phyloP scores from a whole-genome alignment of 2,888 invertebrate genomes.

The Chesias legatella region DNA sequence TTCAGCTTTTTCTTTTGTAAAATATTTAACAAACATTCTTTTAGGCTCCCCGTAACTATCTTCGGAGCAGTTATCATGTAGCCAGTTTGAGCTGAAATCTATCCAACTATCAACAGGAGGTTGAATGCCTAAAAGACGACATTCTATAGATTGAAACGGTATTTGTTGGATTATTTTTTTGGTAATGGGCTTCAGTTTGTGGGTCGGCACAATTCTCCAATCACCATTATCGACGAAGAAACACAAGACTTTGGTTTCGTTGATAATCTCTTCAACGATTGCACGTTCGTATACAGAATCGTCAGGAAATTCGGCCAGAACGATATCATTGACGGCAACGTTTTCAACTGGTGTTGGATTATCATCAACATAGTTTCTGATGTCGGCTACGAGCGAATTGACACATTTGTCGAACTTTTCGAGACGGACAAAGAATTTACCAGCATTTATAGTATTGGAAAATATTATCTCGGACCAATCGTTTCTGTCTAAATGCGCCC shows the following conservation, averaged over 20 bases:
- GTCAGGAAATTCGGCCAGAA: slow-evolving; percentile 72
- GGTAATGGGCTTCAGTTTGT: slow-evolving; percentile 69
- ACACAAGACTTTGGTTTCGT: slow-evolving; percentile 65
- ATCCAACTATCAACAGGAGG: slow-evolving; percentile 74
- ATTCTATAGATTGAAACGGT: slow-evolving; percentile 84
- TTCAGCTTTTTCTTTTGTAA: slow-evolving; percentile 53
- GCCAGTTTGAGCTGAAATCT: slow-evolving; percentile 72
- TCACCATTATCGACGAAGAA: slow-evolving; percentile 85
- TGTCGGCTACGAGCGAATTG: slow-evolving; percentile 55
- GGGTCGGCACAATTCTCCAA: slow-evolving; percentile 55
- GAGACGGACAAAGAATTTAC: slow-evolving; percentile 71
- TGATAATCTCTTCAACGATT: slow-evolving; percentile 54
- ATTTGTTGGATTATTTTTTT: slow-evolving; percentile 70
- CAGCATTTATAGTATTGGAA: slow-evolving; percentile 62
- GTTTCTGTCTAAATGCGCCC: slow-evolving; percentile 74
- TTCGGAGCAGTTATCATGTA: slow-evolving; percentile 68
- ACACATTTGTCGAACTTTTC: slow-evolving; percentile 67
- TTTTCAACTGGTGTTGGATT: slow-evolving; percentile 35
- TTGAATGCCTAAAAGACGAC: slow-evolving; percentile 75
- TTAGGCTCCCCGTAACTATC: slow-evolving; percentile 55
- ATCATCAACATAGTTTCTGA: slow-evolving; percentile 50
- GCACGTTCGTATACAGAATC: slow-evolving; percentile 67
- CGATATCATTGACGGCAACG: slow-evolving; percentile 60
- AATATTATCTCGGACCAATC: slow-evolving; percentile 63
- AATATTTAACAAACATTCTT: slow-evolving; percentile 62